phyloP scores from a whole-genome alignment of 2,797 vertebrate genomes.

The Champsocephalus gunnari region DNA sequence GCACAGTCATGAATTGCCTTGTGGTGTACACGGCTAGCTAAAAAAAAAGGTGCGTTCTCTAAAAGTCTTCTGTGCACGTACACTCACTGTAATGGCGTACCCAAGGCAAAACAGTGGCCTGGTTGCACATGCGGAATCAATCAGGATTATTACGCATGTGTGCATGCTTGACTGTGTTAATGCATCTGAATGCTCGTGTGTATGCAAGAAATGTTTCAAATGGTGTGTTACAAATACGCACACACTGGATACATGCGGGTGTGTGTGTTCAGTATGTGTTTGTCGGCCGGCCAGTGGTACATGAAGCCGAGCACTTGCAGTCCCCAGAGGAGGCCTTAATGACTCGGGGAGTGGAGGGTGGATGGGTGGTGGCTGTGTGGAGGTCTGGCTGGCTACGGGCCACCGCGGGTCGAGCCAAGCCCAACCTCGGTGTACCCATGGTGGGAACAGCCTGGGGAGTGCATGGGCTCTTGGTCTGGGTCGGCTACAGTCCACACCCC shows the following conservation, averaged over 20 bases:
- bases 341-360: slow-evolving; percentile 74
- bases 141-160: slow-evolving; percentile 68
- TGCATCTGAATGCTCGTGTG: slow-evolving; percentile 45
- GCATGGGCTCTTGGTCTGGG: slow-evolving; percentile 56
- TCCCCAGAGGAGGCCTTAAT: slow-evolving; percentile 85
- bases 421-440: slow-evolving; percentile 56
- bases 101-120: slow-evolving; percentile 72
- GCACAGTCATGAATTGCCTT: slow-evolving; percentile 21
- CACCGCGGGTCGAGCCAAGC: slow-evolving; percentile 63
- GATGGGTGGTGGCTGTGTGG: slow-evolving; percentile 75
- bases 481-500: slow-evolving; percentile 72
- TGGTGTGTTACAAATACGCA: slow-evolving; percentile 38
- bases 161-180: slow-evolving; percentile 58
- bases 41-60: slow-evolving; percentile 24
- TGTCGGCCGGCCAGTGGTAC: slow-evolving; percentile 65
- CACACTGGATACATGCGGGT: slow-evolving; percentile 27
- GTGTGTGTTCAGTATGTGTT: slow-evolving; percentile 53
- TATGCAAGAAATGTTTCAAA: slow-evolving; percentile 56
- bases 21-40: slow-evolving; percentile 11
- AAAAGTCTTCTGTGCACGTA: background rate
- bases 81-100: slow-evolving; percentile 51
- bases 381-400: slow-evolving; percentile 75
- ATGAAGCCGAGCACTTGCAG: slow-evolving; percentile 80
- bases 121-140: slow-evolving; percentile 78
- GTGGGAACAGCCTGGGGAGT: slow-evolving; percentile 83